Evolutionary conservation across 2,797 vertebrate species (phyloP).

Genomic region (Paratrypauchen microcephalus): DNA sequence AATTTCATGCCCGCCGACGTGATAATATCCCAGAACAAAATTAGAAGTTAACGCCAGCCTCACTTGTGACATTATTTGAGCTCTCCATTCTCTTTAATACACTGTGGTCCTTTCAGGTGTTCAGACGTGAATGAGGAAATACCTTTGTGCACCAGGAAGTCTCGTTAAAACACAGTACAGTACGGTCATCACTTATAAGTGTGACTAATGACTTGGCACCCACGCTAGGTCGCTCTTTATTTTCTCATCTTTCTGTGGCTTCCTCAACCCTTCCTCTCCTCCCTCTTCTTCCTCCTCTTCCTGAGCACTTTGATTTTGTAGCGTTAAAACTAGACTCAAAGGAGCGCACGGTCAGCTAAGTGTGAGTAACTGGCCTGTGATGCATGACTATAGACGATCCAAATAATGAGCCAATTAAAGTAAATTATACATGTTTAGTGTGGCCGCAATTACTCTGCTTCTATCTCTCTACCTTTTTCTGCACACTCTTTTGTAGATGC

Average conservation of each 20-base stretch:
- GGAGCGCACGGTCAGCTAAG: slow-evolving; percentile 46
- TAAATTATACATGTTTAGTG: slow-evolving; percentile 70
- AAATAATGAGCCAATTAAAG: slow-evolving; percentile 71
- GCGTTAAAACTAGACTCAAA: slow-evolving; percentile 45
- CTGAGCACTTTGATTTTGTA: slow-evolving; percentile 26
- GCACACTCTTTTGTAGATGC: slow-evolving; percentile 17
- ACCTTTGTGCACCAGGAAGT: slow-evolving; percentile 37
- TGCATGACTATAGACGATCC: slow-evolving; percentile 66
- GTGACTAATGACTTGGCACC: slow-evolving; percentile 54
- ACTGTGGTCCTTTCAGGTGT: slow-evolving; percentile 22
- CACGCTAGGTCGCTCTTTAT: slow-evolving; percentile 26
- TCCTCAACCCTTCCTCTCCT: slow-evolving; percentile 2
- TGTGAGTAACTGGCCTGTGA: slow-evolving; percentile 60
- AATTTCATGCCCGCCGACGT: not conserved
- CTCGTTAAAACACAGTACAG: slow-evolving; percentile 34
- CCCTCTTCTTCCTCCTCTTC: slow-evolving; percentile 11
- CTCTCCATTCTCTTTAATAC: slow-evolving; percentile 22
- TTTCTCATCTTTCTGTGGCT: not conserved
- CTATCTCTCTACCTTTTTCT: slow-evolving; percentile 27
- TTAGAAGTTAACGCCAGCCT: not conserved
- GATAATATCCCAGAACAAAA: not conserved
- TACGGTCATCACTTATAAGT: slow-evolving; percentile 28
- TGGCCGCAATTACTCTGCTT: slow-evolving; percentile 59
- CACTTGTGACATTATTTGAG: slow-evolving; percentile 16
- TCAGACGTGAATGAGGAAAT: slow-evolving; percentile 42